Conservation (phyloP, 1,140 invertebrate genomes). For the Brachystomella parvula region DNA sequence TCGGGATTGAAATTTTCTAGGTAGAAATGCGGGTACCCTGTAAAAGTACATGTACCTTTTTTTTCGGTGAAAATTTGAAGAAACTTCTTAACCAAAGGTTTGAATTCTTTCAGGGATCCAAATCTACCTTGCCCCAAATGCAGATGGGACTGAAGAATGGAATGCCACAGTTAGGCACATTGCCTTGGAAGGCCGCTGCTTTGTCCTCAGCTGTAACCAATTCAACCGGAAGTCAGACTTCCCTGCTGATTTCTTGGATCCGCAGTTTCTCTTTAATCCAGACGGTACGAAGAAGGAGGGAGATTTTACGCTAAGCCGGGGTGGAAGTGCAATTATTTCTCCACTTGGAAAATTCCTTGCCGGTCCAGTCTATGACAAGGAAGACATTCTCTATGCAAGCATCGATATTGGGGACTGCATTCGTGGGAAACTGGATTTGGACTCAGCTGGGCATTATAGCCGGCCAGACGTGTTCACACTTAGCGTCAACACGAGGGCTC, state of each 20-base stretch:
- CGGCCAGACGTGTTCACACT: constrained; percentile 21
- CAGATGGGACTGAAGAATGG: constrained; percentile 26
- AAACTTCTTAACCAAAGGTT: too few species aligned
- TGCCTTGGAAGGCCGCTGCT: constrained; percentile 31
- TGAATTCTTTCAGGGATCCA: constrained; percentile 29
- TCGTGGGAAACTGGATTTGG: constrained; percentile 21
- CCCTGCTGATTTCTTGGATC: constrained; percentile 12
- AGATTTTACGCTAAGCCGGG: constrained; percentile 19
- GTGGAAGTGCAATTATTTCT: constrained; percentile 22
- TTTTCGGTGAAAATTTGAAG: too few species aligned
- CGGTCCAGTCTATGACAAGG: constrained; percentile 16
- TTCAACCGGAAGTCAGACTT: constrained; percentile 22
- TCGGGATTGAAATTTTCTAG: too few species aligned
- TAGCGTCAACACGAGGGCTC: constrained; percentile 16
- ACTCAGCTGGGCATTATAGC: constrained; percentile 19
- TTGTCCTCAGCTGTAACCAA: constrained; percentile 31
- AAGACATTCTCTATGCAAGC: constrained; percentile 18
- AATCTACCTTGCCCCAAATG: constrained; percentile 31
- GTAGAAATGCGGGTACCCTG: too few species aligned
- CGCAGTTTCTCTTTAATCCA: not conserved
- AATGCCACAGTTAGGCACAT: constrained; percentile 25
- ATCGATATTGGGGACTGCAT: constrained; percentile 23
- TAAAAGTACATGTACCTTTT: too few species aligned
- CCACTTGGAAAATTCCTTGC: constrained; percentile 18
- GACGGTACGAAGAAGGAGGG: not conserved